Percentiles rank a stretch among this genome's conserved stretches.
These are phyloP conservation scores for Caenorhabditis sinica DNA, from an alignment of 2,888 invertebrate species.

Conservation along the genomic window DNA sequence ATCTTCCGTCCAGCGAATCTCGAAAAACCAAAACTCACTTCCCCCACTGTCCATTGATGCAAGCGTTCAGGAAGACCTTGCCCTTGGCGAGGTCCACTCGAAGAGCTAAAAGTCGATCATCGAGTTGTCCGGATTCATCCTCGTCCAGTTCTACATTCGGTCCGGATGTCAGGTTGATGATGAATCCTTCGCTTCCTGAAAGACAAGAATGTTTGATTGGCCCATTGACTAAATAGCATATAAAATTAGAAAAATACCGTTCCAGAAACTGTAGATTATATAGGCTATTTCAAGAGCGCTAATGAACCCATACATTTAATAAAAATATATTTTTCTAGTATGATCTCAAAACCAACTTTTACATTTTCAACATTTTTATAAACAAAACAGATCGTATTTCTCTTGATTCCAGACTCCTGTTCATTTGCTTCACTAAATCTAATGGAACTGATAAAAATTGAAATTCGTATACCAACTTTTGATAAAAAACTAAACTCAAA, in stretches of 20 bases:
- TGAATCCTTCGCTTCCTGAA: slow-evolving; percentile 78
- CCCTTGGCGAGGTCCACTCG: slow-evolving; percentile 77
- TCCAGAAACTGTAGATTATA: background rate
- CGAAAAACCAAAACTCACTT: slow-evolving; percentile 66
- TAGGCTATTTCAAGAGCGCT: no score
- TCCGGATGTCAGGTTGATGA: slow-evolving; percentile 81
- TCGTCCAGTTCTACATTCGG: slow-evolving; percentile 81
- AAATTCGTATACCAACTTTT: no score
- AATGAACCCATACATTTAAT: no score
- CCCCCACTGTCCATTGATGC: slow-evolving; percentile 83
- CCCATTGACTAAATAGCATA: background rate
- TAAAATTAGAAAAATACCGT: background rate
- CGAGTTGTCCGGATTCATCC: slow-evolving; percentile 73
- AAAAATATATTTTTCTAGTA: no score
- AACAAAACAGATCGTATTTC: no score
- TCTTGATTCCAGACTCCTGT: no score
- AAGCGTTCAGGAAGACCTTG: slow-evolving; percentile 80
- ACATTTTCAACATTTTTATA: no score
- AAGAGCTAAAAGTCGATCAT: slow-evolving; percentile 80
- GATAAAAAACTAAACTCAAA: no score
- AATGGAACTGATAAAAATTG: no score
- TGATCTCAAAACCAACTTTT: no score
- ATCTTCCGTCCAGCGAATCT: no score
- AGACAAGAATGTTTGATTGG: slow-evolving; percentile 1
- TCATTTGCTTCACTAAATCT: no score